Conservation (phyloP, 2,888 invertebrate genomes). For the Peribatodes rhomboidaria region DNA sequence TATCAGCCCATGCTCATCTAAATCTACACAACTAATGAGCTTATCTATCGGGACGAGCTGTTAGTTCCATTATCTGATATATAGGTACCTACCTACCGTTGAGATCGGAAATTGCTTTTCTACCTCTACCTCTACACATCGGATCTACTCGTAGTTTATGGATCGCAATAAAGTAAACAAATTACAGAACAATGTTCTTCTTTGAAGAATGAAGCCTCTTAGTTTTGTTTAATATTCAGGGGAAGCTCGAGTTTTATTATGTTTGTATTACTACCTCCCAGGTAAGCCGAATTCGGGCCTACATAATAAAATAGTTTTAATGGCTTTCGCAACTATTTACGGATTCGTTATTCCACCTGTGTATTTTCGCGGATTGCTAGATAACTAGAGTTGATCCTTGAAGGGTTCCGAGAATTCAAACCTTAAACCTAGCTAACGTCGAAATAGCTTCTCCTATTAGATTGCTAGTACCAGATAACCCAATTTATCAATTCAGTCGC, state of each 20-base stretch:
- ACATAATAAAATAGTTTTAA: constrained; percentile 32
- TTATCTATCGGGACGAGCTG: constrained; percentile 21
- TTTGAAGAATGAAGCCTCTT: not conserved
- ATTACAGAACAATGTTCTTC: not conserved
- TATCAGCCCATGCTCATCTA: constrained; percentile 7
- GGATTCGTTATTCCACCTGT: constrained; percentile 25
- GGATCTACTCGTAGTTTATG: constrained; percentile 4
- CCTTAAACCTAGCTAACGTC: constrained; percentile 10
- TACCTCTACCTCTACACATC: not conserved
- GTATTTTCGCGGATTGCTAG: constrained; percentile 19
- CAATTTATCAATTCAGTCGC: constrained; percentile 36
- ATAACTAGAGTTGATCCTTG: constrained; percentile 23
- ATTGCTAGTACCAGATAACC: constrained; percentile 38
- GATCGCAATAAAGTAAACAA: not conserved
- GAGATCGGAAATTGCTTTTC: constrained; percentile 14
- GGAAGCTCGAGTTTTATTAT: constrained; percentile 16
- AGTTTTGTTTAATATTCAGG: constrained; percentile 2
- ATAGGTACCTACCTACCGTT: not conserved
- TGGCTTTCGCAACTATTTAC: constrained; percentile 25
- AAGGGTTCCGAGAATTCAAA: constrained; percentile 22
- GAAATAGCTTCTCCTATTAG: constrained; percentile 42
- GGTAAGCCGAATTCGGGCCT: constrained; percentile 8
- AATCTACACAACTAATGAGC: constrained; percentile 33
- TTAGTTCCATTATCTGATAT: constrained; percentile 18
- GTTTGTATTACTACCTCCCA: constrained; percentile 8